Conservation (phyloP, 2,797 vertebrate genomes). For the Telmatherina bonti region DNA sequence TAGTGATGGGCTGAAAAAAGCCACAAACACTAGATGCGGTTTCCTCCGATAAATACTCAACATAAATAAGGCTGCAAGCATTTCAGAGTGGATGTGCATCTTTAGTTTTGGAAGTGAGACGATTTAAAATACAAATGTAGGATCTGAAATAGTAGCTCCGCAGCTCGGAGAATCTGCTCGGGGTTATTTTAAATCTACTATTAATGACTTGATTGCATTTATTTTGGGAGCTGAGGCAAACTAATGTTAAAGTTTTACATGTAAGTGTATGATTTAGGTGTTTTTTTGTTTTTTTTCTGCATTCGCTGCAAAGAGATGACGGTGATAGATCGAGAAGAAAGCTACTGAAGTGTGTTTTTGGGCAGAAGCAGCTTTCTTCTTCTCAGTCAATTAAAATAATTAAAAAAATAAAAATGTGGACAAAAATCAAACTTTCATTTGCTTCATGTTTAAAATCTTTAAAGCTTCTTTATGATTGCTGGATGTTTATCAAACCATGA, state of each 20-base stretch:
- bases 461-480: not conserved
- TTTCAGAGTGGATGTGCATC: slow-evolving; percentile 18
- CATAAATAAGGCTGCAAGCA: slow-evolving; percentile 28
- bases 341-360: no score
- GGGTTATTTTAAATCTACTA: not conserved
- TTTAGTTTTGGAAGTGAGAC: slow-evolving; percentile 6
- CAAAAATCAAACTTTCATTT: not conserved
- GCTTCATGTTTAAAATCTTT: not conserved
- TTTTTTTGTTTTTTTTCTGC: no score
- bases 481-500: not conserved
- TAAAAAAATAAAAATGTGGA: not conserved
- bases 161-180: not conserved
- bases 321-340: no score
- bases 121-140: slow-evolving; percentile 1
- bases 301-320: no score
- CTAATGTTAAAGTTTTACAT: no score
- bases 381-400: not conserved
- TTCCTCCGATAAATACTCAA: slow-evolving; percentile 39
- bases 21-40: slow-evolving; percentile 39
- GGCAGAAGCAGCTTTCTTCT: no score
- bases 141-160: not conserved
- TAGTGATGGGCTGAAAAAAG: slow-evolving; percentile 73
- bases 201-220: not conserved
- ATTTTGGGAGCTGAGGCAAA: not conserved
- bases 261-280: no score